Conservation (phyloP, 2,888 invertebrate genomes). For the Thysanoteuthis rhombus region DNA sequence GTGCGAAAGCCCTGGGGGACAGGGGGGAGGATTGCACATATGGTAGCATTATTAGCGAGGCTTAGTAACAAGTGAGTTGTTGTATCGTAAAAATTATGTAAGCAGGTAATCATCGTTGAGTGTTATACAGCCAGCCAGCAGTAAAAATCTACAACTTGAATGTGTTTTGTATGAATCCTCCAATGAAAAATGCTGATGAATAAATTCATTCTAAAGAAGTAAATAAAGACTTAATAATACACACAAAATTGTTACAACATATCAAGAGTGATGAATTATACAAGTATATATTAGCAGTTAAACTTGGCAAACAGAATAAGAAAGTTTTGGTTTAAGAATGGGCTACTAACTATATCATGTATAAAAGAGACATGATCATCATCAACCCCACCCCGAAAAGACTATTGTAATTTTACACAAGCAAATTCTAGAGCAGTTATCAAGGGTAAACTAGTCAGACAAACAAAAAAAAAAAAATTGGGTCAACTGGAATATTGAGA, state of each 20-base stretch:
- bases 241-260: too few species aligned
- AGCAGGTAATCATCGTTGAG: not conserved
- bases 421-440: not conserved
- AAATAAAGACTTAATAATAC: not conserved
- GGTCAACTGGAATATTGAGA: too few species aligned
- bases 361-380: not conserved
- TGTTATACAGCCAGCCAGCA: not conserved
- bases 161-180: not conserved
- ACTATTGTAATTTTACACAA: not conserved
- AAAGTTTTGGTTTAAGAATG: not conserved
- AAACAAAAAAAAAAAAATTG: too few species aligned
- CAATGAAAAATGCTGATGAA: too few species aligned
- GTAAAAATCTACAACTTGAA: not conserved
- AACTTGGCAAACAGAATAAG: not conserved
- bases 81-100: not conserved
- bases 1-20: not conserved
- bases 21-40: not conserved
- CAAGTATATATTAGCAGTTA: not conserved
- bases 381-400: not conserved
- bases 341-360: not conserved
- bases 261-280: too few species aligned
- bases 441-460: not conserved
- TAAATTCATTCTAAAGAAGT: not conserved
- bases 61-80: not conserved
- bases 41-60: not conserved